Percentiles rank a stretch among this genome's conserved stretches.
Evolutionary conservation across 2,888 invertebrate species (phyloP).

Genomic region (Diarsia mendica): DNA sequence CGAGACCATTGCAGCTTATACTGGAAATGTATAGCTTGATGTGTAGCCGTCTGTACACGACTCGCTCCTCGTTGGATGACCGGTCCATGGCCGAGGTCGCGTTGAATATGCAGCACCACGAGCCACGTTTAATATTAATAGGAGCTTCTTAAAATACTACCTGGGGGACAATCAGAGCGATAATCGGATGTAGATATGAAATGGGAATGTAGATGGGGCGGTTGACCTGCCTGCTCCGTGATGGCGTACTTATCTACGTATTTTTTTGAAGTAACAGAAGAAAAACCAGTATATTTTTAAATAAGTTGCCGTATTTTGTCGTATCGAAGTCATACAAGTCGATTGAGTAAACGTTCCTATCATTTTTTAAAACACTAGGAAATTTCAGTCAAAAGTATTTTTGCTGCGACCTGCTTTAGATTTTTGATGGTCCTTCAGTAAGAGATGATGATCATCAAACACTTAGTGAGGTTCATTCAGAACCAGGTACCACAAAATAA

Average conservation of each 20-base stretch:
- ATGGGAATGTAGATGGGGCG: constrained; percentile 72
- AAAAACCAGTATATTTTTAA: neutral
- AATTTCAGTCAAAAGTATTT: constrained; percentile 1
- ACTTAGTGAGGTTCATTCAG: neutral
- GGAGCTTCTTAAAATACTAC: constrained; percentile 81
- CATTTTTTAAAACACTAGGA: neutral
- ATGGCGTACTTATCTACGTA: constrained; percentile 29
- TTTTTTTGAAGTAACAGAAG: constrained; percentile 21
- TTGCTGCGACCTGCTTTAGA: neutral
- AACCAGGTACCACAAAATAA: neutral
- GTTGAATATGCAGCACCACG: constrained; percentile 83
- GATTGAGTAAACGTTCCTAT: neutral
- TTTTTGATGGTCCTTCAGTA: neutral
- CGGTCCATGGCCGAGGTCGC: constrained; percentile 85
- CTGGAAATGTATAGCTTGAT: no score
- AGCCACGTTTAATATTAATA: constrained; percentile 83
- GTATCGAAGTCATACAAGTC: neutral
- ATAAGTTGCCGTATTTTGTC: neutral
- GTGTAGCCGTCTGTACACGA: no score
- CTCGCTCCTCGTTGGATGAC: constrained; percentile 75
- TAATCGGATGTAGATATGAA: constrained; percentile 81
- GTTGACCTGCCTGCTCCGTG: constrained; percentile 78
- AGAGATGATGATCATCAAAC: neutral
- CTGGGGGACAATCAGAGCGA: constrained; percentile 78
- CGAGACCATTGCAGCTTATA: no score